Evolutionary conservation across 2,797 vertebrate genomes (phyloP).

Genomic region (Sorex maritimensis): DNA sequence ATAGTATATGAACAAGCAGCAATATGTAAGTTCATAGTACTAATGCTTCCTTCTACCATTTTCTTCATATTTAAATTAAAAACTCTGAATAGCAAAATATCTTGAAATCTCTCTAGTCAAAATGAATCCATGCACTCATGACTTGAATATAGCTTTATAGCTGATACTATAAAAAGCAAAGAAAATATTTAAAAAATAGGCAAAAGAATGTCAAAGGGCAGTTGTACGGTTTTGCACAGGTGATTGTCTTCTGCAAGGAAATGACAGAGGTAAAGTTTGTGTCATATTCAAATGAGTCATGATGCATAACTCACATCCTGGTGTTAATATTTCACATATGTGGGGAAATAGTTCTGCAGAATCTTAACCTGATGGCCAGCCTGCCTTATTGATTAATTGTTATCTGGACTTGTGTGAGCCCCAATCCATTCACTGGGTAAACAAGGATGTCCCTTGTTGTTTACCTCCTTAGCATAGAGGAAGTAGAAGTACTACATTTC

Average conservation of each 20-base stretch:
- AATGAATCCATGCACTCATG: no score
- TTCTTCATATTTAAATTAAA: no score
- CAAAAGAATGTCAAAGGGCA: no score
- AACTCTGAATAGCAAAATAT: no score
- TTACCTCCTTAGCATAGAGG: constrained; percentile 6
- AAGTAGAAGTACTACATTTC: constrained; percentile 68
- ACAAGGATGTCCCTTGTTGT: not conserved
- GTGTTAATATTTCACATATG: not conserved
- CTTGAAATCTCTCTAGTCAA: no score
- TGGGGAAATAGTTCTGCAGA: not conserved
- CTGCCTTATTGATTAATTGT: not conserved
- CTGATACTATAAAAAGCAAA: no score
- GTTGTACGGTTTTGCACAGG: no score
- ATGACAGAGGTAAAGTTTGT: not conserved
- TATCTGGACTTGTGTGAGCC: not conserved
- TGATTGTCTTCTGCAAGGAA: not conserved
- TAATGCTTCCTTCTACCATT: no score
- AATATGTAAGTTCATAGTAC: no score
- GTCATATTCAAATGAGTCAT: not conserved
- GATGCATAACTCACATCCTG: not conserved
- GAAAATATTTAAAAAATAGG: no score
- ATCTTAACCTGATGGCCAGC: not conserved
- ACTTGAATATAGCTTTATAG: no score
- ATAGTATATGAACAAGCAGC: no score
- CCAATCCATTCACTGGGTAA: not conserved